phyloP scores from a whole-genome alignment of 2,888 invertebrate species.

The Teleogryllus oceanicus region DNA sequence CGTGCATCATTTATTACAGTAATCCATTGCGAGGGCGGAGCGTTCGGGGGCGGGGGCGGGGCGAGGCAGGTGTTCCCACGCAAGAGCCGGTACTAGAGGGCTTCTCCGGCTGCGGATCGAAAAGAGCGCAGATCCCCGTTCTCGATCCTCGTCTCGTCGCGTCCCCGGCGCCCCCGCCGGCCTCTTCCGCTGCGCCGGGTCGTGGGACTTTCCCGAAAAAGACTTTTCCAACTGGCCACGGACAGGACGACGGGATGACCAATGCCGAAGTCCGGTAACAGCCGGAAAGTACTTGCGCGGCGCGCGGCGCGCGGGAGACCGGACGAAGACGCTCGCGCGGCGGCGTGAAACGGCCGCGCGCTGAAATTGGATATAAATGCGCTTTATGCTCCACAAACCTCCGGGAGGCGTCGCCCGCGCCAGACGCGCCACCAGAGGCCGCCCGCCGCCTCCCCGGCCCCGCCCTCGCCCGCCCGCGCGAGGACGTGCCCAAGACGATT shows the following conservation, averaged over 20 bases:
- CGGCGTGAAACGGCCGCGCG: not conserved
- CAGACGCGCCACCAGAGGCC: not conserved
- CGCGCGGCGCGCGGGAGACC: not conserved
- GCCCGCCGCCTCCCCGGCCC: not conserved
- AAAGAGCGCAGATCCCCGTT: too few relatives aligned
- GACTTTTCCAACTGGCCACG: not conserved
- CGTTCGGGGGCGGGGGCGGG: too few relatives aligned
- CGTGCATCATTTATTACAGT: not conserved
- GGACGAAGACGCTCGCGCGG: not conserved
- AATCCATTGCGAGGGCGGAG: not conserved
- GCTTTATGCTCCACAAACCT: not conserved
- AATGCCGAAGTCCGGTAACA: not conserved
- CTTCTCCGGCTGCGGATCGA: too few relatives aligned
- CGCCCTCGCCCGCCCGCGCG: not conserved
- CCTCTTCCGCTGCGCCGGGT: too few relatives aligned
- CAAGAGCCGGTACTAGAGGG: too few relatives aligned
- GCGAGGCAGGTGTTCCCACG: too few relatives aligned
- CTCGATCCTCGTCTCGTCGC: too few relatives aligned
- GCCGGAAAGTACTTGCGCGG: not conserved
- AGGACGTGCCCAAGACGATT: too few relatives aligned
- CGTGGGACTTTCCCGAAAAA: too few relatives aligned
- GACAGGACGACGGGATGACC: not conserved
- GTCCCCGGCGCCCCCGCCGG: too few relatives aligned
- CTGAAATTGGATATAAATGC: constrained; percentile 1
- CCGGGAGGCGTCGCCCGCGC: not conserved